Evolutionary conservation across 2,888 invertebrate genomes (phyloP).

Genomic region (Endomychus coccineus): DNA sequence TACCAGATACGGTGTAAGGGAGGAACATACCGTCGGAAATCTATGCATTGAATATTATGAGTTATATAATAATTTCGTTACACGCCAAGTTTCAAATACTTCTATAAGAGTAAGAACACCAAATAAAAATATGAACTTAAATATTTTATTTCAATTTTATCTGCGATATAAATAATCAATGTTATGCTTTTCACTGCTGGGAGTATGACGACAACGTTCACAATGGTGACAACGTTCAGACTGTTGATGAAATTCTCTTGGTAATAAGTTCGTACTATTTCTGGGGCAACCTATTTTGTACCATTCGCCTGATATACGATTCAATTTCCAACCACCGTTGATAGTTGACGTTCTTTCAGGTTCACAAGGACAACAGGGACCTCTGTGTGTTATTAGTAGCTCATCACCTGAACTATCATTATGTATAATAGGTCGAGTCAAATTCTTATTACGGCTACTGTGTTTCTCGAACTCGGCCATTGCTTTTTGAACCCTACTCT

Average conservation of each 20-base stretch:
- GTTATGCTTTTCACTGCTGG: too few species aligned
- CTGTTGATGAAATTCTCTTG: not conserved
- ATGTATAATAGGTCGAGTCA: conserved; percentile 34
- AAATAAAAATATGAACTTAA: too few species aligned
- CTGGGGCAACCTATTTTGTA: conserved; percentile 24
- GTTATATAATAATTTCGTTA: too few species aligned
- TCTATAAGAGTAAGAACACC: too few species aligned
- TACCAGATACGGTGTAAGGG: too few species aligned
- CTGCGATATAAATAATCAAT: too few species aligned
- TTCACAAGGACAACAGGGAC: not conserved
- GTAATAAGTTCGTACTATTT: not conserved
- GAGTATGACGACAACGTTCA: not conserved
- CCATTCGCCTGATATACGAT: conserved; percentile 33
- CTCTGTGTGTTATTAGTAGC: conserved; percentile 25
- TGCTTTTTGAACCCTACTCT: conserved; percentile 36
- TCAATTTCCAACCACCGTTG: conserved; percentile 27
- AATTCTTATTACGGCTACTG: conserved; percentile 36
- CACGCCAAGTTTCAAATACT: too few species aligned
- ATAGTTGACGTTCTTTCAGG: not conserved
- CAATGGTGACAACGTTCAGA: not conserved
- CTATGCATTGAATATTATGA: too few species aligned
- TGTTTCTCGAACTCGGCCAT: conserved; percentile 39
- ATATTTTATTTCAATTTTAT: too few species aligned
- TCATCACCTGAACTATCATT: conserved; percentile 25
- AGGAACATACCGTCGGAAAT: too few species aligned